These are phyloP conservation scores for Aplysia californica DNA, from an alignment of 1,140 invertebrate genomes.

Conservation along the genomic window DNA sequence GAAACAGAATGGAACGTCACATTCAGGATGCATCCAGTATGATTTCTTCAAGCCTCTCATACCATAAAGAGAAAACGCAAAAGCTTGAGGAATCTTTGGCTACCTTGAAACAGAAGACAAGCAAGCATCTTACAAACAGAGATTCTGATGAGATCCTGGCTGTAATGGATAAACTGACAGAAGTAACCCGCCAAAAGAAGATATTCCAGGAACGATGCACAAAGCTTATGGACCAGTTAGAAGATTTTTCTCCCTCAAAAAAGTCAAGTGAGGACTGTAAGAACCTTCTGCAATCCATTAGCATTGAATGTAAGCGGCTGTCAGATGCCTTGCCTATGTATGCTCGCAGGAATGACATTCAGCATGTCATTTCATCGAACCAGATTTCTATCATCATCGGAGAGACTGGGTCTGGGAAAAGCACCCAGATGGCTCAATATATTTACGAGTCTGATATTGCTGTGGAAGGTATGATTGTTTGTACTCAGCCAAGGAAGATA, in stretches of 20 bases:
- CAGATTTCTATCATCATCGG: conserved; percentile 86
- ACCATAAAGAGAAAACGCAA: too few species aligned
- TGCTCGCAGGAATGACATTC: conserved; percentile 49
- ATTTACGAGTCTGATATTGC: conserved; percentile 65
- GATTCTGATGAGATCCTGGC: conserved; percentile 32
- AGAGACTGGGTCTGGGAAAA: conserved; percentile 91
- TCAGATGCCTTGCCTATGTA: conserved; percentile 56
- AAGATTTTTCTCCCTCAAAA: conserved; percentile 13
- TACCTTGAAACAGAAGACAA: too few species aligned
- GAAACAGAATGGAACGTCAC: too few species aligned
- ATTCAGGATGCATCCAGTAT: too few species aligned
- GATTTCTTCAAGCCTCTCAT: too few species aligned
- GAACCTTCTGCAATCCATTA: conserved; percentile 38
- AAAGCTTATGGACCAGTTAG: conserved; percentile 30
- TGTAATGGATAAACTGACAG: conserved; percentile 44
- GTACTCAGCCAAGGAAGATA: conserved; percentile 67
- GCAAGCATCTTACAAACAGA: too few species aligned
- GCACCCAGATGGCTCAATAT: conserved; percentile 63
- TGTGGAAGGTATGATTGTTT: conserved; percentile 79
- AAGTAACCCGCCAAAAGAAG: conserved; percentile 41
- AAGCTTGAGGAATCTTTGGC: too few species aligned
- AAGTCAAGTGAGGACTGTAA: conserved; percentile 27
- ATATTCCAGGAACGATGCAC: conserved; percentile 39
- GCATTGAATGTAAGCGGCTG: conserved; percentile 49
- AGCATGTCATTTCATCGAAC: conserved; percentile 42